Evolutionary conservation across 2,888 invertebrate genomes (phyloP), one percentile per base, ranked within the genome.

Genomic region (Rugalucina vietnamica): DNA sequence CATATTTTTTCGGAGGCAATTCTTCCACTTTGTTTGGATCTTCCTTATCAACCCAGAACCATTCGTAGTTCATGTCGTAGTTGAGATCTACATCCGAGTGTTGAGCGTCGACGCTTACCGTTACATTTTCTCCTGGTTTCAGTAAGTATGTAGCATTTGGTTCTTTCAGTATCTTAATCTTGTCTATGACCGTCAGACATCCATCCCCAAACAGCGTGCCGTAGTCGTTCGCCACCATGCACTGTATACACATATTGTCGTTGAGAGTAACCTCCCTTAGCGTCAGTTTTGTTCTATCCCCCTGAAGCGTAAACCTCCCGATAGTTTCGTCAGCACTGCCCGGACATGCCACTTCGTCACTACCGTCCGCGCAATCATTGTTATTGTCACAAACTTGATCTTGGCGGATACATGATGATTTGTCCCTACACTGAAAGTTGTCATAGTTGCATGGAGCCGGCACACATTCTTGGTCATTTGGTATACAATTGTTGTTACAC

Each of bases 111-210:
- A 83, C 81, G 4, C 54, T 36, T 24, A 87, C 57, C 21, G 29
- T 69, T 0, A 87, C 37, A 18, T 50, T 27, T 12, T 36, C 75
- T 0, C 79, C 85, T 0, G 84, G 85, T 12, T 43, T 21, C 3
- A 85, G 71, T 21, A 71, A 18, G 79, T 87, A 87, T 10, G 85
- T 79, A 1, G n/a, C 43, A 34, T 87, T 82, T 1, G 84, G 87
- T 24, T 60, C 29, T 5, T 27, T 21, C 0, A 29, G 1, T 1
- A 85, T 29, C 0, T 69, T 36, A 37, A 87, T 87, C 76, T 60
- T 80, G 83, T 79, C 85, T 24, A 85, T 85, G 0, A 85, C 81
- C n/a, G 83, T 79, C 0, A 87, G 81, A 75, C 87, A 87, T 36
- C 83, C 85, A 49, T 77, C 81, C 18, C 79, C 81, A 43, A 85